Evolutionary conservation across 2,113 vertebrate genomes (phyloP), one percentile per base, ranked within the genome.

Genomic region (Plecturocebus donacophilus): DNA sequence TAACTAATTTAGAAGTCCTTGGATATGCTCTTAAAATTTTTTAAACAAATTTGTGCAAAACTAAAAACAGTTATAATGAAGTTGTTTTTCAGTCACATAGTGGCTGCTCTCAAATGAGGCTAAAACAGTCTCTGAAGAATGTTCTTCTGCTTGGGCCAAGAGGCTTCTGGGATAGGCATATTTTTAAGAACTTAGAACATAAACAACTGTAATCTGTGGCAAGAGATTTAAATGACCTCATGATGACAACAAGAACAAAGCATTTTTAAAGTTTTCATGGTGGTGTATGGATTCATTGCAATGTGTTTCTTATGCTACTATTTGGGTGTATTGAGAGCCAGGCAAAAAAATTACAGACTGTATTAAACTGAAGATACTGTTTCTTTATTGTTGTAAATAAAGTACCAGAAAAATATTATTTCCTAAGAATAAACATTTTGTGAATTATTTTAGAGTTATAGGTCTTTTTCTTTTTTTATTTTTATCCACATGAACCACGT

Each of bases 121-220:
- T 96, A 80, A 95, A 97, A 97, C 73, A 96, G 45, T 87, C 95
- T 90, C 95, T 56, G 8, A 97, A 98, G 90, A 98, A 97, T 97
- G 97, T 97, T 96, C 96, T 95, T 96, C 94, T 96, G 38, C 38
- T 10, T 91, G 86, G 94, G 95, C 97, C 98, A 98, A 54, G 71
- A 97, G 73, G 56, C 96, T 97, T 95, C 96, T 98, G 95, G 86
- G 95, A 95, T 97, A 71, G 95, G 82, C 92, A 95, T 97, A 97
- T 96, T 97, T 98, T 98, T 97, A 93, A 97, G 84, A 94, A 96
- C 52, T 97, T 96, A 94, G 87, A 97, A 97, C 85, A 97, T 98
- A 98, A 98, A 97, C 94, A 97, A 81, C 95, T 97, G 58, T 96
- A 90, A 97, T 97, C 87, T 95, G 79, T 96, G 92, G 95, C 82